Percentiles rank a stretch among this genome's conserved stretches.
Conservation (phyloP, 2,797 vertebrate species). For the Pteropus rufus region DNA sequence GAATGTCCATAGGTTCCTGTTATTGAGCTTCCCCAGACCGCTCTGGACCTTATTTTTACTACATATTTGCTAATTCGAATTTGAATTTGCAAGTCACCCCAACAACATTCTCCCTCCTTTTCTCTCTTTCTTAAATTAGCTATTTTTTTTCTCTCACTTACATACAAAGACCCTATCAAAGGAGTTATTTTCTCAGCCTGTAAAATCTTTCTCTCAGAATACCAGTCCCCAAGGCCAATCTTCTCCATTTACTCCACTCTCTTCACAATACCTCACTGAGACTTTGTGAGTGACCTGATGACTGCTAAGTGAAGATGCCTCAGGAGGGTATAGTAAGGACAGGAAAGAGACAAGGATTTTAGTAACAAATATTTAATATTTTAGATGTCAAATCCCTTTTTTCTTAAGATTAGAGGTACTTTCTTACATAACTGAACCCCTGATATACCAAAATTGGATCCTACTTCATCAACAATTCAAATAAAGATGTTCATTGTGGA, state of each 20-base stretch:
- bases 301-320: neutral
- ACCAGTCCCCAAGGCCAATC: neutral
- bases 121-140: neutral
- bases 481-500: slow-evolving; percentile 52
- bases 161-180: neutral
- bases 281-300: neutral
- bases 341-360: neutral
- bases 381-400: neutral
- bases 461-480: slow-evolving; percentile 64
- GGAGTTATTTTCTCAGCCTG: neutral
- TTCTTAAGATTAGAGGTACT: slow-evolving; percentile 28
- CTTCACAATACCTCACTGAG: neutral
- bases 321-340: neutral
- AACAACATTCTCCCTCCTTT: neutral
- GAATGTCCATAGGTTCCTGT: neutral
- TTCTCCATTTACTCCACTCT: neutral
- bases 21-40: neutral
- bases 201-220: neutral
- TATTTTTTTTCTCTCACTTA: neutral
- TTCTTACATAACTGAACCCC: slow-evolving; percentile 49
- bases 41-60: neutral
- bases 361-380: slow-evolving; percentile 27
- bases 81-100: slow-evolving; percentile 8
- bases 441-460: slow-evolving; percentile 44
- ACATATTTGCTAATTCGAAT: neutral